Evolutionary conservation across 2,888 invertebrate genomes (phyloP).

Genomic region (Thecocarcelia acutangulata): DNA sequence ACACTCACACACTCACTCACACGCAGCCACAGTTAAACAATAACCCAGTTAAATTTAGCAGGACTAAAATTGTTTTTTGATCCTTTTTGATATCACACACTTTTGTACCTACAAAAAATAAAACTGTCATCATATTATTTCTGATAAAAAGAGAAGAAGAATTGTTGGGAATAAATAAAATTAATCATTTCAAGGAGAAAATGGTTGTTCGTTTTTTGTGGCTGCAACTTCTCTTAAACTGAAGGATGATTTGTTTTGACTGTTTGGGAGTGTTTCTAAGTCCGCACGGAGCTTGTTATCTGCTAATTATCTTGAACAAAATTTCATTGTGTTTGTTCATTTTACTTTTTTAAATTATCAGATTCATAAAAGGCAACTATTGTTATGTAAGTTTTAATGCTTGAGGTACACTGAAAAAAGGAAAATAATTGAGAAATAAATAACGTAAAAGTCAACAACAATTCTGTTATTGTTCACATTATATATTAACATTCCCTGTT

Average conservation of each 20-base stretch:
- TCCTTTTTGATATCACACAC: not conserved
- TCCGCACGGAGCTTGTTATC: slow-evolving; percentile 72
- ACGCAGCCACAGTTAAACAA: slow-evolving; percentile 20
- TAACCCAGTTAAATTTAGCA: slow-evolving; percentile 28
- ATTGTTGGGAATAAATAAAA: slow-evolving; percentile 9
- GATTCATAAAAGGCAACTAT: not conserved
- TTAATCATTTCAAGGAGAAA: slow-evolving; percentile 35
- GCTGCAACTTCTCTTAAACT: slow-evolving; percentile 13
- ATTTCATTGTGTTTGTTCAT: slow-evolving; percentile 19
- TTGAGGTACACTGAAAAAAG: slow-evolving; percentile 16
- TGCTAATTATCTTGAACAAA: slow-evolving; percentile 63
- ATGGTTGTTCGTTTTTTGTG: not conserved
- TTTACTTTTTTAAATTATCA: not conserved
- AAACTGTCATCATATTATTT: slow-evolving; percentile 37
- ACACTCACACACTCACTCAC: not conserved
- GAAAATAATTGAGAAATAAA: not conserved
- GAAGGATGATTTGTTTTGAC: slow-evolving; percentile 75
- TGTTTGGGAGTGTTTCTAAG: slow-evolving; percentile 53
- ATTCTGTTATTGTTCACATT: too few relatives aligned
- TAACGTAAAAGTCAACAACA: not conserved
- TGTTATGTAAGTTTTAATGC: slow-evolving; percentile 30
- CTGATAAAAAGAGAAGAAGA: not conserved
- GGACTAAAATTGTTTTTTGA: slow-evolving; percentile 12
- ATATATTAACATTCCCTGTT: too few relatives aligned
- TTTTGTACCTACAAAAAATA: slow-evolving; percentile 43